Percentiles rank a stretch among this genome's conserved stretches.
phyloP scores from a whole-genome alignment of 2,797 vertebrate genomes.

The Glossophaga mutica region DNA sequence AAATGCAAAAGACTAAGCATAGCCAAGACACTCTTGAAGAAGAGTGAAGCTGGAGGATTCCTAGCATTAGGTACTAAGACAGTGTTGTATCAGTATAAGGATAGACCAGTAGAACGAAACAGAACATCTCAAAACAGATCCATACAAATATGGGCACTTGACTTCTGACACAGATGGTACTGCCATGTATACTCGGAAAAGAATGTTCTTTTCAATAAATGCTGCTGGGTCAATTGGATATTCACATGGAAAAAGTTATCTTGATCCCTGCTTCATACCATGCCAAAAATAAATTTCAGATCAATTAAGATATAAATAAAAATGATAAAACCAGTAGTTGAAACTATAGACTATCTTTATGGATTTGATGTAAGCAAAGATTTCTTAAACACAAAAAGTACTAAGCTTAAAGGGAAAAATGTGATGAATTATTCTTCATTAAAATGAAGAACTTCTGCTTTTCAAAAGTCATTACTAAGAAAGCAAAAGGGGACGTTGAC shows the following conservation, averaged over 20 bases:
- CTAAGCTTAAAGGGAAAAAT: neutral
- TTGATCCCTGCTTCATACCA: neutral
- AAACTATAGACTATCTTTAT: neutral
- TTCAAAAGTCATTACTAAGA: neutral
- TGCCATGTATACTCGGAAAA: neutral
- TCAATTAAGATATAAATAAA: neutral
- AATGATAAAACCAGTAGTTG: constrained; percentile 1
- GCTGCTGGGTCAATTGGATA: neutral
- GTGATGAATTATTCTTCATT: neutral
- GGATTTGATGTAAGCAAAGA: neutral
- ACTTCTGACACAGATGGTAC: neutral
- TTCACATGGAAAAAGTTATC: neutral
- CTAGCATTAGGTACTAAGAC: neutral
- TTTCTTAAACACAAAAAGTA: neutral
- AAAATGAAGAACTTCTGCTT: neutral
- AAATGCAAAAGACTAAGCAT: neutral
- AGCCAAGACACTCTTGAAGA: neutral
- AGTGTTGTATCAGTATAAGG: neutral
- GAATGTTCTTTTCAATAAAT: neutral
- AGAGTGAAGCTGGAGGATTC: neutral
- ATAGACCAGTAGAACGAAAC: neutral
- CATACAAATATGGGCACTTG: neutral
- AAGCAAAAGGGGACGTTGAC: neutral
- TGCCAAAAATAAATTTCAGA: neutral
- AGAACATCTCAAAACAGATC: neutral